phyloP scores from a whole-genome alignment of 2,797 vertebrate species.

The Phataginus tricuspis region DNA sequence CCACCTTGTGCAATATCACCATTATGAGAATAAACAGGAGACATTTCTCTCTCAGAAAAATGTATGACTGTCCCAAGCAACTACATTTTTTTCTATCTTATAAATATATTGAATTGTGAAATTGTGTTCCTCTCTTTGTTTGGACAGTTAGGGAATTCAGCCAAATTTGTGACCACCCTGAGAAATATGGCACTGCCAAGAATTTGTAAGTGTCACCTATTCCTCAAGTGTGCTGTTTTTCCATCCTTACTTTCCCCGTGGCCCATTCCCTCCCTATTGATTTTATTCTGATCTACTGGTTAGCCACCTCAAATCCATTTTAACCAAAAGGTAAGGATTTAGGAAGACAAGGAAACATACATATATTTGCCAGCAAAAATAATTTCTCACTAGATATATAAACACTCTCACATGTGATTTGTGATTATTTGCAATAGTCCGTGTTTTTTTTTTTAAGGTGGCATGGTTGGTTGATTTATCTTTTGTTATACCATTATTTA shows the following conservation, averaged over 20 bases:
- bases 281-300: not conserved
- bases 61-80: not conserved
- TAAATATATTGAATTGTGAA: not conserved
- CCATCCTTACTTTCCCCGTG: not conserved
- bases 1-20: not conserved
- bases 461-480: too few relatives aligned
- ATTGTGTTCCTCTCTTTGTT: not conserved
- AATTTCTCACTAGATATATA: not conserved
- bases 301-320: not conserved
- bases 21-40: not conserved
- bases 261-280: not conserved
- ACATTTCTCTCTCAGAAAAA: not conserved
- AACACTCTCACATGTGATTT: not conserved
- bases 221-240: not conserved
- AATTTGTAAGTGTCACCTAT: not conserved
- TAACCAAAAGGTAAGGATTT: not conserved
- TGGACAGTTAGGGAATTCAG: not conserved
- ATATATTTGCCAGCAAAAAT: not conserved
- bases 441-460: not conserved
- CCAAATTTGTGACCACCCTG: not conserved
- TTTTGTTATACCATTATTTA: slow-evolving; percentile 3
- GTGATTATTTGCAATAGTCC: not conserved
- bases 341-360: not conserved
- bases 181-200: not conserved
- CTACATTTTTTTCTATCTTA: not conserved